These are phyloP conservation scores for Drosophila navojoa DNA, from an alignment of 1,140 invertebrate species.

Conservation along the genomic window DNA sequence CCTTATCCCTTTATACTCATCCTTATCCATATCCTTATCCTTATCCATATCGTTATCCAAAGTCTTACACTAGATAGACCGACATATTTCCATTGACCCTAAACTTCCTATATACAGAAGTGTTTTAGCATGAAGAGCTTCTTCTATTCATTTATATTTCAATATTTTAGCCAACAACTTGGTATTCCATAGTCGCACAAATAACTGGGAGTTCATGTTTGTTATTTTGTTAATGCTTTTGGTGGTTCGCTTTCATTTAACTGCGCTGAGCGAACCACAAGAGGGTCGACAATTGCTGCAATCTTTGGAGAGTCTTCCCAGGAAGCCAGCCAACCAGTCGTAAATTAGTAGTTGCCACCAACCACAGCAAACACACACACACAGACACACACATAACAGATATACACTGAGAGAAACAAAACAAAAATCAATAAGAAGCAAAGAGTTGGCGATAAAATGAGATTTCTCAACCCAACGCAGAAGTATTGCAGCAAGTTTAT, in stretches of 20 bases:
- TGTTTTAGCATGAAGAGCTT: no score
- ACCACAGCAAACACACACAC: constrained; percentile 20
- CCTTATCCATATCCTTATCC: no score
- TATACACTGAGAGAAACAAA: constrained; percentile 15
- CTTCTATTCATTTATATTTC: no score
- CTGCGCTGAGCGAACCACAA: constrained; percentile 25
- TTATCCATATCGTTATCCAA: no score
- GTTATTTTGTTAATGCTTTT: constrained; percentile 44
- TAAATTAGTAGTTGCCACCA: constrained; percentile 66
- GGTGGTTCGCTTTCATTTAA: constrained; percentile 41
- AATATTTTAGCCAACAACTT: no score
- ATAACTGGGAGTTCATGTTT: not conserved
- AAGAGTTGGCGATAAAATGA: not conserved
- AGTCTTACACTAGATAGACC: no score
- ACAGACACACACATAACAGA: not conserved
- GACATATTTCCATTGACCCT: no score
- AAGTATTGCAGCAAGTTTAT: no score
- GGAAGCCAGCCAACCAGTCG: constrained; percentile 54
- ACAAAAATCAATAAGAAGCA: not conserved
- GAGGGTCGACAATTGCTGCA: constrained; percentile 65
- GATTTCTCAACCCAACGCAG: no score
- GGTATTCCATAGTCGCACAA: constrained; percentile 5
- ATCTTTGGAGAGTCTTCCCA: constrained; percentile 72
- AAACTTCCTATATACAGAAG: no score
- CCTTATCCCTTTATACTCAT: no score